Evolutionary conservation across 2,888 invertebrate species (phyloP).

Genomic region (Iphiclides podalirius): DNA sequence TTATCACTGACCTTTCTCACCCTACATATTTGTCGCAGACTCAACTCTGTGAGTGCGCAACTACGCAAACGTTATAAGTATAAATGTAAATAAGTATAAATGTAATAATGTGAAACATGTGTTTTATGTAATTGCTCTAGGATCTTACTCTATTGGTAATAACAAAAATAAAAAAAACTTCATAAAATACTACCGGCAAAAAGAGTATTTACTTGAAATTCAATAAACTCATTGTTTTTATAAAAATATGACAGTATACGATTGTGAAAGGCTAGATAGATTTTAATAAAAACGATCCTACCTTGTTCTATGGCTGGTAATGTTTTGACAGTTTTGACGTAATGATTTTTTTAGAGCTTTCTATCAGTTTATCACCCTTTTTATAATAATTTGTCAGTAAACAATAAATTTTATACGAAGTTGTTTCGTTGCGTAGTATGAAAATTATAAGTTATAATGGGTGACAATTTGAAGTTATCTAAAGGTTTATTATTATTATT

Average conservation of each 20-base stretch:
- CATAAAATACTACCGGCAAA: too few relatives aligned
- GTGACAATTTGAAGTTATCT: conserved; percentile 62
- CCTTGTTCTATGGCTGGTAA: conserved; percentile 52
- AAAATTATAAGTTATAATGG: conserved; percentile 73
- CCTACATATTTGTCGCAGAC: too few relatives aligned
- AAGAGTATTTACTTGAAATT: not conserved
- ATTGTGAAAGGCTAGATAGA: conserved; percentile 44
- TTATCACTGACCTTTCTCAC: too few relatives aligned
- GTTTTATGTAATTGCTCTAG: too few relatives aligned
- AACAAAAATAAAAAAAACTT: too few relatives aligned
- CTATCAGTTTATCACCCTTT: conserved; percentile 54
- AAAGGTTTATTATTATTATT: conserved; percentile 45
- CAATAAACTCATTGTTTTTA: not conserved
- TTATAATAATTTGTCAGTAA: conserved; percentile 58
- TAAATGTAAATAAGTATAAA: too few relatives aligned
- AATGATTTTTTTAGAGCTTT: conserved; percentile 73
- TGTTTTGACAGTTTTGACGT: conserved; percentile 73
- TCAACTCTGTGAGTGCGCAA: too few relatives aligned
- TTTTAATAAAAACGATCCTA: conserved; percentile 51
- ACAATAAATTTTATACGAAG: conserved; percentile 52
- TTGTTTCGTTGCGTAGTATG: conserved; percentile 53
- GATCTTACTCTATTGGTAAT: too few relatives aligned
- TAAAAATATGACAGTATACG: conserved; percentile 14
- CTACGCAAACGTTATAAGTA: too few relatives aligned
- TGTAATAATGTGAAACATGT: too few relatives aligned